Evolutionary conservation across 1,140 invertebrate genomes (phyloP).

Genomic region (Drosophila lini): DNA sequence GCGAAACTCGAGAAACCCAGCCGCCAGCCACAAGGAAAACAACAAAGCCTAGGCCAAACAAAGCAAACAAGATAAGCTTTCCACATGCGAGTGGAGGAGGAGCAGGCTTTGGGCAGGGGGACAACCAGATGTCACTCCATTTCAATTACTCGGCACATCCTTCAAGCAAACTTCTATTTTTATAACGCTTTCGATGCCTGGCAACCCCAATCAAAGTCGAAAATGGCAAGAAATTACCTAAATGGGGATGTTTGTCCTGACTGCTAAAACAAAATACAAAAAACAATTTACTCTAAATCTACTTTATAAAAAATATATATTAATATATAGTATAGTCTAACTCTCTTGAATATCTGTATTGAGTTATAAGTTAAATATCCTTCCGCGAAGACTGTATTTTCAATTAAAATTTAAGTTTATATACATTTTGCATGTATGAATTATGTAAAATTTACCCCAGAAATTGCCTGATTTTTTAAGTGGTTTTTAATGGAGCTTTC

Average conservation of each 20-base stretch:
- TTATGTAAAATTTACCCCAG: neutral
- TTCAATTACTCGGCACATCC: slow-evolving; percentile 60
- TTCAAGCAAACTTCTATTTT: slow-evolving; percentile 21
- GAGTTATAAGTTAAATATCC: neutral
- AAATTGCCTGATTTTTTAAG: neutral
- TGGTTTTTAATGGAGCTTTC: slow-evolving; percentile 7
- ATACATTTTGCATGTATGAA: too few species aligned
- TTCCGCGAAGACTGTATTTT: neutral
- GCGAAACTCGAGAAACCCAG: slow-evolving; percentile 34
- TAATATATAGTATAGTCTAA: neutral
- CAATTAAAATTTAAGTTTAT: neutral
- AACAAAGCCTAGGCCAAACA: slow-evolving; percentile 30
- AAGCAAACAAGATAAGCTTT: slow-evolving; percentile 10
- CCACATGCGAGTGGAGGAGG: too few species aligned
- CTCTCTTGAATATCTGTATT: neutral
- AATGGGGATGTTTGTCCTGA: too few species aligned
- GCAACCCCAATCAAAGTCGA: slow-evolving; percentile 61
- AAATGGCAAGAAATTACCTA: neutral
- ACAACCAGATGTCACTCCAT: slow-evolving; percentile 55
- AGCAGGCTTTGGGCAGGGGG: neutral
- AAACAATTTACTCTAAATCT: neutral
- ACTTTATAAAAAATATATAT: neutral
- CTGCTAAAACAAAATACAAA: neutral
- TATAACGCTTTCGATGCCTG: slow-evolving; percentile 5
- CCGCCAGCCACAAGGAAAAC: slow-evolving; percentile 9